Evolutionary conservation across 2,888 invertebrate genomes (phyloP).

Genomic region (Strigamia transsilvanica): DNA sequence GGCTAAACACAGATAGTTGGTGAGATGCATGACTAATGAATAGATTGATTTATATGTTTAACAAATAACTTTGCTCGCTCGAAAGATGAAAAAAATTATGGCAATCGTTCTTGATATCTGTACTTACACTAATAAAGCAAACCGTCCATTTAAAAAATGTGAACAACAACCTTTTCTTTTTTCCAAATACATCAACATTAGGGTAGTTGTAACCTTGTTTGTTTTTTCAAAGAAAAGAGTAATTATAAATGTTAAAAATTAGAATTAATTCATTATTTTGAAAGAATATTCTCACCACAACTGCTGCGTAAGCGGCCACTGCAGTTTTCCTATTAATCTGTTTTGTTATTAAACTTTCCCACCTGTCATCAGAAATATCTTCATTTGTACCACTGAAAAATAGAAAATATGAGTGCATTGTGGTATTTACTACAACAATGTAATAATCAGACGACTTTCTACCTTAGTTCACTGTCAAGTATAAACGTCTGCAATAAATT

Average conservation of each 20-base stretch:
- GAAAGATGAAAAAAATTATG: neutral
- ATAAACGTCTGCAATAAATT: constrained; percentile 6
- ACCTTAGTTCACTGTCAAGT: neutral
- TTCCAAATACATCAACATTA: constrained; percentile 22
- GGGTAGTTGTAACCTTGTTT: neutral
- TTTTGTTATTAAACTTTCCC: neutral
- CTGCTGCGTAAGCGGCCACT: neutral
- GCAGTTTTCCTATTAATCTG: neutral
- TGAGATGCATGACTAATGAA: too few relatives aligned
- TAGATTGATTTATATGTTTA: neutral
- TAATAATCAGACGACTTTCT: neutral
- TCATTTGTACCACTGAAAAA: neutral
- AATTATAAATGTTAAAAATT: neutral
- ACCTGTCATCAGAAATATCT: neutral
- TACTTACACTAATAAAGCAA: constrained; percentile 11
- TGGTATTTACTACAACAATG: neutral
- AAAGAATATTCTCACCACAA: neutral
- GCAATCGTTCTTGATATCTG: neutral
- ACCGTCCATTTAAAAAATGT: neutral
- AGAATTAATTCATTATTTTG: neutral
- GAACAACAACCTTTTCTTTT: constrained; percentile 7
- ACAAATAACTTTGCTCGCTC: too few relatives aligned
- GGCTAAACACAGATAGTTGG: too few relatives aligned
- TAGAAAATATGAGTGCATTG: neutral
- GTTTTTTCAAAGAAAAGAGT: neutral